Evolutionary conservation across 2,113 vertebrate species (phyloP).

Genomic region (Lagopus leucura): DNA sequence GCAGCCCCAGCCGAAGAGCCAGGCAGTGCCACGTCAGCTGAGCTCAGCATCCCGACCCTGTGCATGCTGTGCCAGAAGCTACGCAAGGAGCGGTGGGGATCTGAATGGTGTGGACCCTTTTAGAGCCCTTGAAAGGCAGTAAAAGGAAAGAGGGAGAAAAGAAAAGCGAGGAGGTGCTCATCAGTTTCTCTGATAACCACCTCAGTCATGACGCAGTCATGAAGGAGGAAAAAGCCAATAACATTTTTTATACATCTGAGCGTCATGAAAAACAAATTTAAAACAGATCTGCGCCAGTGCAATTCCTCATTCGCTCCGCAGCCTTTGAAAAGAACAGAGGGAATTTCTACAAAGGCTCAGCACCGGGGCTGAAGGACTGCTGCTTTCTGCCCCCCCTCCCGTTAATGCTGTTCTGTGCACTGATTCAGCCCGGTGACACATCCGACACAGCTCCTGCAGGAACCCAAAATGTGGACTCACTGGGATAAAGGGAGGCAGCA

Average conservation of each 20-base stretch:
- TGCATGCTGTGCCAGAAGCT: too few species aligned
- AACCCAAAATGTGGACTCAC: neutral
- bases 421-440: neutral
- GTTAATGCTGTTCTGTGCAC: neutral
- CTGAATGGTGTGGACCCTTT: neutral
- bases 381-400: neutral
- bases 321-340: slow-evolving; percentile 42
- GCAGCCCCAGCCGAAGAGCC: neutral
- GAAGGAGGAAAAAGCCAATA: accelerated
- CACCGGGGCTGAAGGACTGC: neutral
- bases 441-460: neutral
- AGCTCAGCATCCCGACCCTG: neutral
- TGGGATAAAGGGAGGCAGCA: neutral
- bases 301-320: neutral
- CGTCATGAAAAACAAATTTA: neutral
- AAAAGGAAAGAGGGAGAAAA: neutral
- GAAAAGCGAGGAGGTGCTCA: neutral
- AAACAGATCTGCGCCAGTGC: neutral
- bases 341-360: slow-evolving; percentile 29
- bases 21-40: neutral
- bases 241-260: slow-evolving; percentile 24
- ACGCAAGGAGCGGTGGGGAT: neutral
- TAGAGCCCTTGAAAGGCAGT: slow-evolving; percentile 19
- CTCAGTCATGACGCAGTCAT: neutral
- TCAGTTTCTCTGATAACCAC: neutral